phyloP scores from a whole-genome alignment of 2,888 invertebrate species.

The Nebria brevicollis region DNA sequence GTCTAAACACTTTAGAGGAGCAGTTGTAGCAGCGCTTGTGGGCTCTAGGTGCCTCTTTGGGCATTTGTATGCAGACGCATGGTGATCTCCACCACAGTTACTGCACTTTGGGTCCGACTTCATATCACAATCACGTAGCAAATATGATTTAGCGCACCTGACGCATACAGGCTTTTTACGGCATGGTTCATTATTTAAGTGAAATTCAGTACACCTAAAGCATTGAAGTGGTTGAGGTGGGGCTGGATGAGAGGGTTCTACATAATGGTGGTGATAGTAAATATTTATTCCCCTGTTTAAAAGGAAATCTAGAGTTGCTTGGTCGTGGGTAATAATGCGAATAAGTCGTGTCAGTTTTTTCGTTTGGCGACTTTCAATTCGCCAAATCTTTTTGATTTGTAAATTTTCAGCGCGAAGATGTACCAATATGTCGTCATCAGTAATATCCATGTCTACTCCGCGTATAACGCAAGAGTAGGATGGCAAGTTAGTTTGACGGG shows the following conservation, averaged over 20 bases:
- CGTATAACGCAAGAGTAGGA: too few relatives aligned
- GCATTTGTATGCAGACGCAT: neutral
- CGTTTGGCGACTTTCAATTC: neutral
- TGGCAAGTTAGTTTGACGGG: too few relatives aligned
- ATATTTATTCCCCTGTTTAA: neutral
- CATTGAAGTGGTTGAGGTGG: slow-evolving; percentile 14
- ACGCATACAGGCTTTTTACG: neutral
- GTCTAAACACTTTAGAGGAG: neutral
- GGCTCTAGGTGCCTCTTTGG: neutral
- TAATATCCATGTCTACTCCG: too few relatives aligned
- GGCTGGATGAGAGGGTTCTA: slow-evolving; percentile 4
- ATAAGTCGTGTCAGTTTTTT: neutral
- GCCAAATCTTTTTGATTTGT: neutral
- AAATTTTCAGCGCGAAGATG: too few relatives aligned
- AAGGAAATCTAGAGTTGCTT: neutral
- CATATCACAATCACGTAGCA: neutral
- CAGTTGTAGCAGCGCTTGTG: neutral
- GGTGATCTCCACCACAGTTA: neutral
- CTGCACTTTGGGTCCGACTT: neutral
- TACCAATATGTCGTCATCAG: too few relatives aligned
- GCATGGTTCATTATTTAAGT: neutral
- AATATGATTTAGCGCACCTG: neutral
- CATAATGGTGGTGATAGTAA: neutral
- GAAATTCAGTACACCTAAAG: neutral
- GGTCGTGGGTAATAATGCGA: neutral